A percentile compares a stretch with the other conserved stretches of the same genome.
Conservation (phyloP, 2,888 invertebrate species). For the Drosophila heteroneura region DNA sequence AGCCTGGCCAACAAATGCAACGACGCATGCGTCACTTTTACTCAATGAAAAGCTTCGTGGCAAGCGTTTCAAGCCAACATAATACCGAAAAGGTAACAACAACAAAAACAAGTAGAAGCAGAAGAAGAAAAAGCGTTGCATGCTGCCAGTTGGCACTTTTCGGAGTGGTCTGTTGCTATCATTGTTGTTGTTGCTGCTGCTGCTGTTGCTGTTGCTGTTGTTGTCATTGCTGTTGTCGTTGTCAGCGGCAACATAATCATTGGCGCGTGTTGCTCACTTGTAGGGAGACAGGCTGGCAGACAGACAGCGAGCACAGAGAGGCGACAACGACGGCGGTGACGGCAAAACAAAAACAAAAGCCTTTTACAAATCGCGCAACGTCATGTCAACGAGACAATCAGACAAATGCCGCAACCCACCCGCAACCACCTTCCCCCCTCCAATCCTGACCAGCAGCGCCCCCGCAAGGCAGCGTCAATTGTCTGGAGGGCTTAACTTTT, state of each 20-base stretch:
- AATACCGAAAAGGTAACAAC: constrained; percentile 50
- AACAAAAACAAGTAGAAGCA: background rate
- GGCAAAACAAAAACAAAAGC: constrained; percentile 58
- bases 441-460: constrained; percentile 34
- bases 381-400: constrained; percentile 79
- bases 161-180: constrained; percentile 54
- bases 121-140: constrained; percentile 22
- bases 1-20: background rate
- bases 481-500: constrained; percentile 73
- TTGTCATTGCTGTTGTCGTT: constrained; percentile 48
- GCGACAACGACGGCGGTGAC: background rate
- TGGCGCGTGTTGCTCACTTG: constrained; percentile 79
- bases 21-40: constrained; percentile 71
- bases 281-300: constrained; percentile 54
- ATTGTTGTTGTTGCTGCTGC: constrained; percentile 10
- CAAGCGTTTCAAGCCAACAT: constrained; percentile 56
- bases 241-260: constrained; percentile 76
- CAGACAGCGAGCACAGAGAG: constrained; percentile 15
- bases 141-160: constrained; percentile 38
- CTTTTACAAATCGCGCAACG: constrained; percentile 74
- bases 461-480: constrained; percentile 60
- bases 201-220: constrained; percentile 9
- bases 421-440: background rate
- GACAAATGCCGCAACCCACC: constrained; percentile 65
- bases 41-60: constrained; percentile 74